Conservation (phyloP, 2,888 invertebrate species). For the Blera fallax region DNA sequence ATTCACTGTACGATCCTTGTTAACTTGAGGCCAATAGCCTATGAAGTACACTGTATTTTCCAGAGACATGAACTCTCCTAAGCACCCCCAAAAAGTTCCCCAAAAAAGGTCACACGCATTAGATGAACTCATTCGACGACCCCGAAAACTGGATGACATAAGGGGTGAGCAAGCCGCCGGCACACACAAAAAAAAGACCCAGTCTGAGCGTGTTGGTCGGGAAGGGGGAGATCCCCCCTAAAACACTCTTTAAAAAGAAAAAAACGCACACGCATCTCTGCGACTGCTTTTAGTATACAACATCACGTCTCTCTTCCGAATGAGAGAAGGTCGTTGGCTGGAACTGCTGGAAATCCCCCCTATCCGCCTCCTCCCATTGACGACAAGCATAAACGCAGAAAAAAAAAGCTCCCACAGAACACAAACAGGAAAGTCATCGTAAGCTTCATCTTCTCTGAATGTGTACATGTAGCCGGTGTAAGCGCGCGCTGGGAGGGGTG, state of each 20-base stretch:
- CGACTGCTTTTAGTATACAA: slow-evolving; percentile 26
- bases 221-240: neutral
- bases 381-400: slow-evolving; percentile 11
- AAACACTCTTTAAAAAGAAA: neutral
- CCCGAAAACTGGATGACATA: slow-evolving; percentile 54
- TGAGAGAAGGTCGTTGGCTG: slow-evolving; percentile 69
- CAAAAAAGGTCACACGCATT: slow-evolving; percentile 52
- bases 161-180: slow-evolving; percentile 54
- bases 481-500: neutral
- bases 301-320: slow-evolving; percentile 54
- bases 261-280: slow-evolving; percentile 68
- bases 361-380: neutral
- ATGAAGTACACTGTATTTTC: neutral
- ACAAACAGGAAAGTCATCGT: slow-evolving; percentile 71
- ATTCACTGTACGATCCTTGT: neutral
- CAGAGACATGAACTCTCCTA: slow-evolving; percentile 19
- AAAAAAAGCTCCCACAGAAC: slow-evolving; percentile 57
- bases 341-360: slow-evolving; percentile 32
- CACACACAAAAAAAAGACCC: neutral
- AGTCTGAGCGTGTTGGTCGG: slow-evolving; percentile 1
- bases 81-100: slow-evolving; percentile 30
- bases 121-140: slow-evolving; percentile 62
- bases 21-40: slow-evolving; percentile 28
- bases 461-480: neutral
- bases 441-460: slow-evolving; percentile 55